Evolutionary conservation across 2,888 invertebrate species (phyloP).

Genomic region (Cataglyphis livida): DNA sequence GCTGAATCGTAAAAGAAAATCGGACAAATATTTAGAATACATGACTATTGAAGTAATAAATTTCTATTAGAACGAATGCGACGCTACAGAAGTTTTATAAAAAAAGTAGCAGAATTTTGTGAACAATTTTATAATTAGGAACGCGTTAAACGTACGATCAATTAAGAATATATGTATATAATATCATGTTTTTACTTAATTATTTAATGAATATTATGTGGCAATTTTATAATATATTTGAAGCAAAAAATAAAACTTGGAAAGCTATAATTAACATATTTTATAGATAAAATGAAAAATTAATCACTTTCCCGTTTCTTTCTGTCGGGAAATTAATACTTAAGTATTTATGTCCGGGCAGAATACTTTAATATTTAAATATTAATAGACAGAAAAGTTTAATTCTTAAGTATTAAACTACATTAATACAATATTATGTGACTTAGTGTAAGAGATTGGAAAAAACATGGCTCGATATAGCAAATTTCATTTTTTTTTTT

Average conservation of each 20-base stretch:
- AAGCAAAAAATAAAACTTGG: constrained; percentile 4
- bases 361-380: too few species aligned
- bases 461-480: constrained; percentile 1
- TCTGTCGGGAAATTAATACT: constrained; percentile 21
- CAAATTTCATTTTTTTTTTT: not conserved
- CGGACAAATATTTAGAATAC: not conserved
- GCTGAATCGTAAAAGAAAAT: not conserved
- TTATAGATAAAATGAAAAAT: constrained; percentile 30
- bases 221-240: not conserved
- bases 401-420: constrained; percentile 17
- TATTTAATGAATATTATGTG: not conserved
- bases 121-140: constrained; percentile 5
- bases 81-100: not conserved
- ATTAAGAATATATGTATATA: constrained; percentile 20
- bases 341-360: not conserved
- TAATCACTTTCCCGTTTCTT: not conserved
- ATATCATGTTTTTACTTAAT: not conserved
- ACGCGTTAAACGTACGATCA: not conserved
- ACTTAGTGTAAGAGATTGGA: not conserved
- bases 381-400: not conserved
- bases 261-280: not conserved
- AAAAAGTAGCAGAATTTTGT: not conserved
- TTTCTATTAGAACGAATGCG: not conserved
- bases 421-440: not conserved
- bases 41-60: not conserved